A percentile compares a stretch with the other conserved stretches of the same genome.
phyloP scores from a whole-genome alignment of 2,797 vertebrate genomes.

The Sciurus vulgaris region DNA sequence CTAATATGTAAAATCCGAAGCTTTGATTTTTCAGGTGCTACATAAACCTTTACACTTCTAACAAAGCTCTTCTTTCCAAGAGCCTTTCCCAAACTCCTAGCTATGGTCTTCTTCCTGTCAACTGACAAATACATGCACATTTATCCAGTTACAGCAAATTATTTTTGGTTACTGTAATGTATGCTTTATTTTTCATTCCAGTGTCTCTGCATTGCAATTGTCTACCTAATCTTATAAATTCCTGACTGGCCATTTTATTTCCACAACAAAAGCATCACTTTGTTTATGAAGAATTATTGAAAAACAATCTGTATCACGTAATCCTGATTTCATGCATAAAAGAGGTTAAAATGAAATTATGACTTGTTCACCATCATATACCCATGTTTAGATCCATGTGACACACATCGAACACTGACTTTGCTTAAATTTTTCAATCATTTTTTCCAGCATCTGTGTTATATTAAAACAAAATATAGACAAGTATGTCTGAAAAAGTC shows the following conservation, averaged over 20 bases:
- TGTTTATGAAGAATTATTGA: not conserved
- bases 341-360: not conserved
- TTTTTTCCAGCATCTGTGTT: not conserved
- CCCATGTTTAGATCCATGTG: not conserved
- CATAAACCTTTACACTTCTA: not conserved
- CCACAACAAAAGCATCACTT: not conserved
- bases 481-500: not conserved
- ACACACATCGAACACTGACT: not conserved
- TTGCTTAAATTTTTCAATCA: not conserved
- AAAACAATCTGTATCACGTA: not conserved
- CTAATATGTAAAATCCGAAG: slow-evolving; percentile 6
- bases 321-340: not conserved
- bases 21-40: not conserved
- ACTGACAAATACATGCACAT: not conserved
- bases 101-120: not conserved
- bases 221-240: not conserved
- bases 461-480: not conserved
- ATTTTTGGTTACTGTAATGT: not conserved
- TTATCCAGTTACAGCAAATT: not conserved
- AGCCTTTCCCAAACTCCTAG: not conserved
- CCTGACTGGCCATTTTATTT: not conserved
- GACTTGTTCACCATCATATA: not conserved
- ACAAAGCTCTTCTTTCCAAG: not conserved
- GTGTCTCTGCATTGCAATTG: not conserved
- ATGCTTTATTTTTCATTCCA: not conserved